Base-by-base conservation (phyloP, 1,140 invertebrate species). In the Pantala flavescens region DNA sequence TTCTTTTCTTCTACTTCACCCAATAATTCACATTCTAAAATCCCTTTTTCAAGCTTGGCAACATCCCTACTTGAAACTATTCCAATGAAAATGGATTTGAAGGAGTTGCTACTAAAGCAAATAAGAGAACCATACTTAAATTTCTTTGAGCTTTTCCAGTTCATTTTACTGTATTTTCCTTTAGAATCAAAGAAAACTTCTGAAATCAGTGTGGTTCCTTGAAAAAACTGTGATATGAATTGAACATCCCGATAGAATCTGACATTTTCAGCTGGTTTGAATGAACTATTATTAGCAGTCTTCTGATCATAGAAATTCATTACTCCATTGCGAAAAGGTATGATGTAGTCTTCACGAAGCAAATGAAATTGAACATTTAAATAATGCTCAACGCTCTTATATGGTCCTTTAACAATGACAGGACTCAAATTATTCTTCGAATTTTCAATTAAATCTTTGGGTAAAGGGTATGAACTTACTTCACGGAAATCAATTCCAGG, bases 281-380 rank as follows among this genome's bases (percentile, higher is more conserved):
- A 63, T 12, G 71, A 23, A 71, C 19, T 24, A 36, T 43, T 3
- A 9, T 72, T 24, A 55, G 10, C 36, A 19, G 71, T 21, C 43
- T 23, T 43, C 75, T 14, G 75, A 74, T 28, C 75, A 73, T 86
- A 85, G 71, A 36, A 74, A 73, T 36, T 78, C 81, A 82, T 73
- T 80, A 90, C 83, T 72, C 86, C 87, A 71, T 84, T 83, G 10
- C 88, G 78, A 55, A 91, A 78, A 2, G 89, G 88, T 0, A 80
- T 79, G 55, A 87, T 83, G 81, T 90, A 90, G 81, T 95, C 93
- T 83, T 94, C 91, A 14, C 90, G 80, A 23, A 95, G 80, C 2
- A 94, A 82, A 14, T 90, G 82, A 79, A 91, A 93, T 77, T 95
- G 93, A 0, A 90, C 85, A 78, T 93, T 90, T 14, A 95, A 81